These are phyloP conservation scores for Cebidichthys violaceus DNA, from an alignment of 2,113 vertebrate genomes.

Conservation along the genomic window DNA sequence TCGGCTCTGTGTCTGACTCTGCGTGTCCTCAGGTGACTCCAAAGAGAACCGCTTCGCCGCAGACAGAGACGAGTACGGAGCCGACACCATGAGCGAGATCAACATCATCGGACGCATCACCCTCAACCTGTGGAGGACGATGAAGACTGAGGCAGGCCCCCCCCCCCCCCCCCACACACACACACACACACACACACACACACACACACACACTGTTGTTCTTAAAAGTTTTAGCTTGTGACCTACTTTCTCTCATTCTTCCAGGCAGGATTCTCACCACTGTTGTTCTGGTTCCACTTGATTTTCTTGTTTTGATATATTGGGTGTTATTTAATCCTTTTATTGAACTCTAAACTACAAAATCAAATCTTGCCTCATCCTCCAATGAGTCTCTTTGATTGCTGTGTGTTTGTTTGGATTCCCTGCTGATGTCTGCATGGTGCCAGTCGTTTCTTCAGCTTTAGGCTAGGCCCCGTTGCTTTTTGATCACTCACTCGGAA, in stretches of 20 bases:
- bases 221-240: background rate
- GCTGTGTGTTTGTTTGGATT: background rate
- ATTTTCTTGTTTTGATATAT: background rate
- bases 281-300: background rate
- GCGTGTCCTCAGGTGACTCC: slow-evolving; percentile 87
- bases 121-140: slow-evolving; percentile 97
- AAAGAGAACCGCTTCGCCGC: slow-evolving; percentile 91
- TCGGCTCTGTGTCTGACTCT: slow-evolving; percentile 42
- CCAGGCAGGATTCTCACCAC: background rate
- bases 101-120: slow-evolving; percentile 92
- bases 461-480: background rate
- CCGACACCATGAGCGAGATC: slow-evolving; percentile 96
- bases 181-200: background rate
- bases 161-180: no score
- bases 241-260: slow-evolving; percentile 24
- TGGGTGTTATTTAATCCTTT: background rate
- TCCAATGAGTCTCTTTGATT: background rate
- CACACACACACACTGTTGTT: background rate
- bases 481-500: background rate
- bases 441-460: background rate
- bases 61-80: slow-evolving; percentile 94
- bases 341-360: background rate
- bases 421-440: background rate
- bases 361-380: background rate
- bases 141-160: slow-evolving; percentile 98